Conservation (phyloP, 2,113 vertebrate genomes). For the Peromyscus maniculatus region DNA sequence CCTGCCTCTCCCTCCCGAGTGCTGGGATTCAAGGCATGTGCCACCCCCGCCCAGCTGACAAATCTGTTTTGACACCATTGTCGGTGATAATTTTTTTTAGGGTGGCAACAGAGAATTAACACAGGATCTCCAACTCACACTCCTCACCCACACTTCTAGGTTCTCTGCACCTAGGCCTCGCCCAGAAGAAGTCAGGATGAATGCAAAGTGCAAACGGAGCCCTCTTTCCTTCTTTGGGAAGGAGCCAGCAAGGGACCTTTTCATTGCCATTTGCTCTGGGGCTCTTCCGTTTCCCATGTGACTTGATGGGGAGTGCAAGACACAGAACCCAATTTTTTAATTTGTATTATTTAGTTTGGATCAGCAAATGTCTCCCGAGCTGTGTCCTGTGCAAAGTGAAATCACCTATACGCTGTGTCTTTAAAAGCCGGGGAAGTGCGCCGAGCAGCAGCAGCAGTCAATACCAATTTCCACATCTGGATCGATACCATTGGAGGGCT, state of each 20-base stretch:
- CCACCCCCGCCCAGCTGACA: not conserved
- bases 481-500: conserved; percentile 89
- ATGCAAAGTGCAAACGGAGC: not conserved
- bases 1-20: not conserved
- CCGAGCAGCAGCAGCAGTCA: conserved; percentile 88
- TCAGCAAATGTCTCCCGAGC: conserved; percentile 66
- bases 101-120: not conserved
- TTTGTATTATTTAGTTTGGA: conserved; percentile 45
- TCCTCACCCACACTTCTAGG: not conserved
- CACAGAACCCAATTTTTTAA: not conserved
- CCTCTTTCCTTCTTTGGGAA: not conserved
- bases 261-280: not conserved
- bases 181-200: not conserved
- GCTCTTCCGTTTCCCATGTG: not conserved
- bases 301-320: not conserved
- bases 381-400: conserved; percentile 80
- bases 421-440: conserved; percentile 87
- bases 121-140: not conserved
- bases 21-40: not conserved
- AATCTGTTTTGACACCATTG: not conserved
- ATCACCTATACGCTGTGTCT: conserved; percentile 86
- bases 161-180: not conserved
- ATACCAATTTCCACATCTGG: conserved; percentile 91
- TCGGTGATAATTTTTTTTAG: not conserved
- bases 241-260: not conserved